phyloP scores from a whole-genome alignment of 2,888 invertebrate species.

The Physocephala rufipes region DNA sequence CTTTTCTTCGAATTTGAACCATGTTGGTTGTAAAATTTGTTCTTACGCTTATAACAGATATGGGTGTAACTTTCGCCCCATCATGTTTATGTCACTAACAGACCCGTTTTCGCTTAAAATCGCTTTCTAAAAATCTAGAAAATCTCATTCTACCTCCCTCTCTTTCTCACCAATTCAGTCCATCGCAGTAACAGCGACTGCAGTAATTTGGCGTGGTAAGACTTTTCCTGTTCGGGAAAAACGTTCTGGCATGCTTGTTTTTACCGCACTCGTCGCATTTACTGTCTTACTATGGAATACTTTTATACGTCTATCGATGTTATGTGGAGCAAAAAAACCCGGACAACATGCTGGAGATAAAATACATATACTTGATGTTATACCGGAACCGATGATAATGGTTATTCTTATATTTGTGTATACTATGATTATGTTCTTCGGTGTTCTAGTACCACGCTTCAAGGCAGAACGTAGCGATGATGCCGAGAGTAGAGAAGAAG shows the following conservation, averaged over 20 bases:
- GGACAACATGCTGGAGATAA: not conserved
- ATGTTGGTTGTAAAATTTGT: too few species aligned
- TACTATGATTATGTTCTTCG: not conserved
- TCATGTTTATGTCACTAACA: too few species aligned
- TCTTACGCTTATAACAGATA: too few species aligned
- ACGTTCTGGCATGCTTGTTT: constrained; percentile 17
- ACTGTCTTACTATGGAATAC: constrained; percentile 7
- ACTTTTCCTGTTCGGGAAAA: not conserved
- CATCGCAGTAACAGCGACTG: too few species aligned
- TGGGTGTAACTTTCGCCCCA: too few species aligned
- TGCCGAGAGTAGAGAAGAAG: too few species aligned
- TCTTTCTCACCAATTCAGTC: not conserved
- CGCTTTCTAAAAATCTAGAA: too few species aligned
- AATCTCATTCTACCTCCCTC: not conserved
- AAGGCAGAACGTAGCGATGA: not conserved
- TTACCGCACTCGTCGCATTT: constrained; percentile 14
- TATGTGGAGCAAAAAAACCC: constrained; percentile 3
- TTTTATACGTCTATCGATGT: not conserved
- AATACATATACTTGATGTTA: too few species aligned
- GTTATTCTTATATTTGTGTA: not conserved
- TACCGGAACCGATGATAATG: not conserved
- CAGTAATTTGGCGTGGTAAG: not conserved
- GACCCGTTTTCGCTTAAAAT: too few species aligned
- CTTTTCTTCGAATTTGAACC: too few species aligned
- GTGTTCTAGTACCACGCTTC: not conserved